Percentiles rank a stretch among this genome's conserved stretches.
Conservation (phyloP, 2,113 vertebrate species). For the Toxotes jaculatrix region DNA sequence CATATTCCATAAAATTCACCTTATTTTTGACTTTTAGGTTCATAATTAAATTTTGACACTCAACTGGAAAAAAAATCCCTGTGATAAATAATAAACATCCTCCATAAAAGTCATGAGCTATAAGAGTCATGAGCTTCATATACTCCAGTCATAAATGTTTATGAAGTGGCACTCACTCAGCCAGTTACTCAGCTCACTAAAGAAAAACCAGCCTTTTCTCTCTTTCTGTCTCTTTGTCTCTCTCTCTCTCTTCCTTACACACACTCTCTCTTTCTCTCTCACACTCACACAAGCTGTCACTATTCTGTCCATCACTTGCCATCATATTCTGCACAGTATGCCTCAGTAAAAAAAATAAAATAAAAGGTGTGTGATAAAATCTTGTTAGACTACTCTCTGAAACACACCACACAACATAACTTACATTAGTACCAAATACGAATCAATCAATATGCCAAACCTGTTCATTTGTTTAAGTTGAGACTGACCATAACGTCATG, state of each 20-base stretch:
- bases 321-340: not conserved
- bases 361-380: not conserved
- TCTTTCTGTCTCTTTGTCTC: not conserved
- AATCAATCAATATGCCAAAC: too few relatives aligned
- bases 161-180: slow-evolving; percentile 21
- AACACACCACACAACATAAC: too few relatives aligned
- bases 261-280: not conserved
- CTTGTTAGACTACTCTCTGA: not conserved
- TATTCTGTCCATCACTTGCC: slow-evolving; percentile 8
- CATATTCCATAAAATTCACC: too few relatives aligned
- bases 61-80: not conserved
- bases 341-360: too few relatives aligned
- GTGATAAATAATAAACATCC: slow-evolving; percentile 36
- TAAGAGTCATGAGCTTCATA: slow-evolving; percentile 33
- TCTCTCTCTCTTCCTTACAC: not conserved
- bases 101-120: slow-evolving; percentile 2
- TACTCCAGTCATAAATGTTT: slow-evolving; percentile 36
- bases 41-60: not conserved
- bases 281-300: not conserved
- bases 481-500: not conserved
- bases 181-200: not conserved
- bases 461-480: too few relatives aligned
- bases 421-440: too few relatives aligned
- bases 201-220: not conserved
- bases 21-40: not conserved